A percentile compares a stretch with the other conserved stretches of the same genome.
Evolutionary conservation across 2,113 vertebrate genomes (phyloP).

Genomic region (Mesembrinibis cayennensis): DNA sequence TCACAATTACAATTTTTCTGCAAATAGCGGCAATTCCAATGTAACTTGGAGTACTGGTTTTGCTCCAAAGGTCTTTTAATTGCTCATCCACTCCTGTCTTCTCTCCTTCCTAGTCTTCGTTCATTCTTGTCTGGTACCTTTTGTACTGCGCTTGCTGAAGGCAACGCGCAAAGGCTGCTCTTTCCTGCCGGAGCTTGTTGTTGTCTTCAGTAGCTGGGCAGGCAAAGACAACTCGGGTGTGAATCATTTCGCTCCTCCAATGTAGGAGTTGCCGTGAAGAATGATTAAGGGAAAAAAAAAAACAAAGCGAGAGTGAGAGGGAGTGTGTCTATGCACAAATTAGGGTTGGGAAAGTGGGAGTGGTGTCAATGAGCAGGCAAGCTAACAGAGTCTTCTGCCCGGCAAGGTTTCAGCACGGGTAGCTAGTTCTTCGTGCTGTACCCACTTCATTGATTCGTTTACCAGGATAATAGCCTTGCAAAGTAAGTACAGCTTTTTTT

Average conservation of each 20-base stretch:
- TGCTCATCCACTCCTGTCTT: neutral
- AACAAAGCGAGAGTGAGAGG: conserved; percentile 15
- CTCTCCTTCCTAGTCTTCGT: neutral
- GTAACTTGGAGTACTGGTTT: neutral
- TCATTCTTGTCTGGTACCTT: neutral
- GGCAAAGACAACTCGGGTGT: conserved; percentile 55
- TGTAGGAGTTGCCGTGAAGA: conserved; percentile 37
- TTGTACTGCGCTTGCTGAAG: neutral
- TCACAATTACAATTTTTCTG: neutral
- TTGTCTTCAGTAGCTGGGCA: conserved; percentile 45
- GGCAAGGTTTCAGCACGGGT: neutral
- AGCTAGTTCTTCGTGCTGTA: neutral
- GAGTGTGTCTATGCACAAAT: neutral
- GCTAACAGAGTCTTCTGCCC: neutral
- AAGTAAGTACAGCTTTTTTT: conserved; percentile 67
- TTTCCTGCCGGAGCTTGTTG: conserved; percentile 69
- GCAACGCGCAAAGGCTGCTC: neutral
- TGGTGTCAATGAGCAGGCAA: conserved; percentile 47
- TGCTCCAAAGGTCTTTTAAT: neutral
- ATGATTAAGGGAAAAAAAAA: conserved; percentile 41
- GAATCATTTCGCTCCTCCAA: conserved; percentile 53
- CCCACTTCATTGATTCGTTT: neutral
- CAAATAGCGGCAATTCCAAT: neutral
- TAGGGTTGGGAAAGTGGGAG: conserved; percentile 57
- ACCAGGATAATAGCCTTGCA: conserved; percentile 6